Percentiles rank a stretch among this genome's conserved stretches.
phyloP scores from a whole-genome alignment of 1,140 invertebrate genomes.

The Drosophila guanche region DNA sequence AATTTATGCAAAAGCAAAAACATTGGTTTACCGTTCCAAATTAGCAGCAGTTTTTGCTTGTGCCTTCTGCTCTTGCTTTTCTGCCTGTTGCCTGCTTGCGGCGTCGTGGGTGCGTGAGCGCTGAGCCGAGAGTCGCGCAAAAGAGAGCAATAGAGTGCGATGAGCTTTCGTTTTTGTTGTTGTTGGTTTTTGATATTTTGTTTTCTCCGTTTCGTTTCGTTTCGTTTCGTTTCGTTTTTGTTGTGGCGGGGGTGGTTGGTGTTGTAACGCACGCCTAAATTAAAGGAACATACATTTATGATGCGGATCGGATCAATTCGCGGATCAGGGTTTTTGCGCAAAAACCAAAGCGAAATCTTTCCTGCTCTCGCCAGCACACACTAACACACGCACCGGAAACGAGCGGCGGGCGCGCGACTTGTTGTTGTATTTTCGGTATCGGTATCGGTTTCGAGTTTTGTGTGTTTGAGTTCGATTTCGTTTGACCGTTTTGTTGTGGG shows the following conservation, averaged over 20 bases:
- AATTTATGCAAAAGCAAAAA: conserved; percentile 52
- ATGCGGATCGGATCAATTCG: conserved; percentile 23
- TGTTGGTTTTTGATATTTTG: conserved; percentile 11
- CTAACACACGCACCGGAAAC: conserved; percentile 55
- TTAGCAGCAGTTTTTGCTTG: conserved; percentile 60
- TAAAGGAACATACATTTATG: conserved; percentile 15
- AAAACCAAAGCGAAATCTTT: conserved; percentile 1
- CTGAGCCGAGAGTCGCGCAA: conserved; percentile 32
- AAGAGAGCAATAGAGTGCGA: conserved; percentile 11
- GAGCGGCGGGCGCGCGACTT: conserved; percentile 13
- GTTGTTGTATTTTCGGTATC: conserved; percentile 15
- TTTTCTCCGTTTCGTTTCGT: conserved; percentile 8
- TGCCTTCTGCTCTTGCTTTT: conserved; percentile 30
- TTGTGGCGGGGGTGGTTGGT: conserved; percentile 19
- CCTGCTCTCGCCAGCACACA: conserved; percentile 1
- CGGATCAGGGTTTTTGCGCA: background rate
- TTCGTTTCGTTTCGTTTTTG: conserved; percentile 17
- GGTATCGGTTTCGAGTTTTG: background rate
- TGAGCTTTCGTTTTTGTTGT: conserved; percentile 23
- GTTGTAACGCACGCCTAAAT: conserved; percentile 40
- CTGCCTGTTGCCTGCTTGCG: conserved; percentile 2
- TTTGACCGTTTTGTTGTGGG: conserved; percentile 46
- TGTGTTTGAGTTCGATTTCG: conserved; percentile 25
- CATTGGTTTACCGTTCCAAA: conserved; percentile 75
- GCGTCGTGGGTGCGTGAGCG: conserved; percentile 46